Percentiles rank a stretch among this genome's conserved stretches.
Evolutionary conservation across 2,888 invertebrate species (phyloP).

Genomic region (Cephus pygmeus): DNA sequence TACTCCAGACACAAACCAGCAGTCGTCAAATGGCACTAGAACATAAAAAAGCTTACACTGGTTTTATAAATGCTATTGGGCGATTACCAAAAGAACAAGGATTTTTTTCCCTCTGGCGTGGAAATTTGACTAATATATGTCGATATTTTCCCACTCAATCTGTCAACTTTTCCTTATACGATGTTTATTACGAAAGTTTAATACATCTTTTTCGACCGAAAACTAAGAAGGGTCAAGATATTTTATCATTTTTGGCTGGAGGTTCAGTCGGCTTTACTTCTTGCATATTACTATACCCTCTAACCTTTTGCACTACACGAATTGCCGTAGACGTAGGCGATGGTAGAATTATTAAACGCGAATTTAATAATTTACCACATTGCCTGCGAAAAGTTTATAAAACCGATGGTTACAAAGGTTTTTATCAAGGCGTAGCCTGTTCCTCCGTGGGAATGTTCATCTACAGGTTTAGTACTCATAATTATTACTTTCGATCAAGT

Average conservation of each 20-base stretch:
- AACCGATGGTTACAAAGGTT: slow-evolving; percentile 4
- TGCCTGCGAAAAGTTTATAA: slow-evolving; percentile 6
- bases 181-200: slow-evolving; percentile 14
- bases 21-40: slow-evolving; percentile 21
- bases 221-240: background rate
- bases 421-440: background rate
- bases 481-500: background rate
- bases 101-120: slow-evolving; percentile 28
- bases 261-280: slow-evolving; percentile 28
- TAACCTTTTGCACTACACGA: slow-evolving; percentile 29
- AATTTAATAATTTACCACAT: slow-evolving; percentile 14
- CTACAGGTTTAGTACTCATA: slow-evolving; percentile 1
- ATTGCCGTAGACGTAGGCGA: slow-evolving; percentile 32
- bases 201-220: background rate
- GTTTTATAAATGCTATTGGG: slow-evolving; percentile 17
- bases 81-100: slow-evolving; percentile 28
- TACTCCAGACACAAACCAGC: slow-evolving; percentile 30
- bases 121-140: slow-evolving; percentile 24
- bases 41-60: slow-evolving; percentile 19
- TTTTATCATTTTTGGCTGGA: slow-evolving; percentile 24
- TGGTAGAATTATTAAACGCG: slow-evolving; percentile 15
- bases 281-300: slow-evolving; percentile 20
- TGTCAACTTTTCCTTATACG: slow-evolving; percentile 27
- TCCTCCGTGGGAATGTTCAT: slow-evolving; percentile 5
- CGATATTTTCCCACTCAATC: slow-evolving; percentile 30